Evolutionary conservation across 2,113 vertebrate genomes (phyloP), one percentile per base, ranked within the genome.

Genomic region (Zosterops lateralis): DNA sequence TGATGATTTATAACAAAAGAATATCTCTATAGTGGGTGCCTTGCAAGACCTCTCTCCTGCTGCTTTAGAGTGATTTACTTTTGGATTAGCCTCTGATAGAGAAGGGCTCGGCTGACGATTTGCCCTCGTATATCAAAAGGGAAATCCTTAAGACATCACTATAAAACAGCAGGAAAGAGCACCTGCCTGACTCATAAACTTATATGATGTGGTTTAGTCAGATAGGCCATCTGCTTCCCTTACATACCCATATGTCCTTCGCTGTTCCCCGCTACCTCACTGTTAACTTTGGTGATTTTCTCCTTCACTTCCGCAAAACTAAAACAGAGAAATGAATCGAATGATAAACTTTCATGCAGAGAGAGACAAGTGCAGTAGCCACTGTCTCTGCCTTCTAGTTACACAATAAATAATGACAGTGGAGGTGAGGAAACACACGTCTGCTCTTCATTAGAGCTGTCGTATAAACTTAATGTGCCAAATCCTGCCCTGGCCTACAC

Each of bases 131-230:
- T 96, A 98, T 98, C 97, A 97, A 91, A 95, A 95, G 92, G 97
- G 97, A 97, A 97, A 97, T 97, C 96, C 96, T 94, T 97, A 97
- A 97, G 97, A 97, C 97, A 96, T 96, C 95, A 94, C 97, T 90
- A 96, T 97, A 97, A 98, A 98, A 67, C 97, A 96, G 97, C 95
- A 36, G 97, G 97, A 95, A 96, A 96, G 94, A 95, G 96, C 97
- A 97, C 97, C 97, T 97, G 97, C 97, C 87, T 84, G 88, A 54
- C 91, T 97, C 96, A 62, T 97, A 97, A 97, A 97, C 95, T 94
- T 94, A 74, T 92, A 95, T 72, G 81, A 96, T 67, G 91, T 70
- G 93, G 93, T 78, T 75, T 95, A 96, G 89, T 92, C 94, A 80
- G 91, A 90, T 62, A 92, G 95, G 89, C 97, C 97, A 97, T 97